Evolutionary conservation across 35 echinoderm and acorn worm genomes (phyloP), one percentile per base, ranked within the genome.

Genomic region (Ophiothrix spiculata): DNA sequence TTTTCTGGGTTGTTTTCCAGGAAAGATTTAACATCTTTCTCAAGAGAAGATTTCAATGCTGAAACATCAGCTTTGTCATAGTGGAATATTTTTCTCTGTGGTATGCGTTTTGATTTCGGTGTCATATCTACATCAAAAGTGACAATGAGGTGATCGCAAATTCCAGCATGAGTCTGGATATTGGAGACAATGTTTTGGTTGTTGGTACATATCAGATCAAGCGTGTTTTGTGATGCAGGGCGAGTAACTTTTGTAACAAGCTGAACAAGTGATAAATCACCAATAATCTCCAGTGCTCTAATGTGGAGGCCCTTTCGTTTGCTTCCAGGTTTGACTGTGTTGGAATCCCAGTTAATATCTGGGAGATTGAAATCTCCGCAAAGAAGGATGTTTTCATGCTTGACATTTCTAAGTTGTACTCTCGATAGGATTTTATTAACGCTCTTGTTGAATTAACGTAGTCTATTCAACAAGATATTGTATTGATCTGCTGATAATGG

Each of bases 81-180:
- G 37, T 19, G 10, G 28, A 75, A 74, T 15, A 85, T 85, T 74
- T 85, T 85, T 37, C 82, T 85, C 13, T 3, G 8, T 16, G 82
- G 82, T 85, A 10, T 85, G 33, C 49, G 82, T 74, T 85, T 85
- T 1, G 11, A 12, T 32, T 64, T 85, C 1, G 82, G 64, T 33
- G 60, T 75, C 16, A 85, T 35, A 75, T 85, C 37, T 76, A 85
- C 75, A 56, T 85, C 82, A 85, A 49, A 85, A 25, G 82, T 85
- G 35, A 85, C 60, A 0, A 36, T 79, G 13, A 36, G 33, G 38
- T 79, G 77, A 39, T 36, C 77, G 1, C 17, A 38, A 19, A 37
- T 79, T 13, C 77, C 77, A 19, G 77, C 0, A 21, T 79, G 77
- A 28, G 38, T 79, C 38, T 39, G 12, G 21, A 79, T 39, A 32